Evolutionary conservation across 2,113 vertebrate species (phyloP).

Genomic region (Parotia lawesii): DNA sequence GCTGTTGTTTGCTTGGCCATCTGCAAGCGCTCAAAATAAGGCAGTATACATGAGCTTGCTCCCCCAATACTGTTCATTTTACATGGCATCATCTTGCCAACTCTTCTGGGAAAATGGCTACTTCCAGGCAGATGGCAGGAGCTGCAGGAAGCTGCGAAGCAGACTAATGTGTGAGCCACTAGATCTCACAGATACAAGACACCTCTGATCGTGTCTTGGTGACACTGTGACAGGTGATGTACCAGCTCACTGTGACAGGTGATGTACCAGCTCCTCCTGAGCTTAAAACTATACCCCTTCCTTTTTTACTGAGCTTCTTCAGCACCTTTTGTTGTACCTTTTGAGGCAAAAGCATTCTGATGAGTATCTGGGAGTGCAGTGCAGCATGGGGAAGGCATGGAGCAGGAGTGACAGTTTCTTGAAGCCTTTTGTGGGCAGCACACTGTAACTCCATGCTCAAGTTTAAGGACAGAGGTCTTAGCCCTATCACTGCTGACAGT

Average conservation of each 20-base stretch:
- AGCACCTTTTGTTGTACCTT: background rate
- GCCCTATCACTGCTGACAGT: background rate
- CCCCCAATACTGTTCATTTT: background rate
- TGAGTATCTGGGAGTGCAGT: background rate
- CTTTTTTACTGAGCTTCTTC: background rate
- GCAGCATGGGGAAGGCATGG: background rate
- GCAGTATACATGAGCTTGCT: background rate
- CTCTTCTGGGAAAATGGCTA: conserved; percentile 20
- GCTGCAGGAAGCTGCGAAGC: background rate
- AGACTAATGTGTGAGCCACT: background rate
- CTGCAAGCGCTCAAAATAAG: background rate
- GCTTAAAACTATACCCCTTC: background rate
- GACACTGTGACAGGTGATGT: background rate
- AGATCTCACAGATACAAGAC: background rate
- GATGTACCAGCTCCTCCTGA: background rate
- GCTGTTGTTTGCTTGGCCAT: conserved; percentile 11
- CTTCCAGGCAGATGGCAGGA: conserved; percentile 42
- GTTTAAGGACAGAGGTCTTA: background rate
- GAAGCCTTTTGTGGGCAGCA: background rate
- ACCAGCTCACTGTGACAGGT: background rate
- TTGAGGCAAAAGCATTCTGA: background rate
- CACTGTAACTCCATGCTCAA: background rate
- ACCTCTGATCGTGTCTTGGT: background rate
- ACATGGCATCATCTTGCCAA: background rate
- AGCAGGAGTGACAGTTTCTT: background rate